These are phyloP conservation scores for Diploptera punctata DNA, from an alignment of 2,888 invertebrate species.

Conservation along the genomic window DNA sequence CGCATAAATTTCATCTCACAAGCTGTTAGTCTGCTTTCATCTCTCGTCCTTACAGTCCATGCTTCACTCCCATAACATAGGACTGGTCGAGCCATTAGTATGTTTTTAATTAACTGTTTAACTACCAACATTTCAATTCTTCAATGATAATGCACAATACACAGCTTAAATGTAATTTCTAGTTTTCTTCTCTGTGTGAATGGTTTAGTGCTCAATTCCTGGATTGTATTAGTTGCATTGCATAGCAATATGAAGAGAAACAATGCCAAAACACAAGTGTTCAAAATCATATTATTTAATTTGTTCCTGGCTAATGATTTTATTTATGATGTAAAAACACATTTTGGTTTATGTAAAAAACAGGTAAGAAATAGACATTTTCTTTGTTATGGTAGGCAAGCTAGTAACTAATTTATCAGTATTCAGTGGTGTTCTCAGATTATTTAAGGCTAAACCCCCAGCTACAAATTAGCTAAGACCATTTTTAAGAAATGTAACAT, in stretches of 20 bases:
- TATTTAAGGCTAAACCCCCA: too few relatives aligned
- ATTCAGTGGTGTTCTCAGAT: background rate
- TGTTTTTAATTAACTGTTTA: background rate
- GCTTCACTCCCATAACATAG: too few relatives aligned
- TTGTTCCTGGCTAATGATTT: background rate
- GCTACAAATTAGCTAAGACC: background rate
- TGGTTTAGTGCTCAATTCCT: too few relatives aligned
- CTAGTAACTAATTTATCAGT: background rate
- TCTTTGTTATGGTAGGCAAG: too few relatives aligned
- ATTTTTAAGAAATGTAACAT: background rate
- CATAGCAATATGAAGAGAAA: background rate
- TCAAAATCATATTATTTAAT: background rate
- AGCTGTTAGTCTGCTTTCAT: too few relatives aligned
- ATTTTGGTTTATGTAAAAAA: too few relatives aligned
- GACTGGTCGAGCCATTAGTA: too few relatives aligned
- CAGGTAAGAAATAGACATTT: too few relatives aligned
- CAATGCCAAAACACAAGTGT: background rate
- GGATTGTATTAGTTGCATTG: background rate
- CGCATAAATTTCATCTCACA: too few relatives aligned
- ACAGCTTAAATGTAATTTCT: background rate
- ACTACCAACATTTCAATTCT: background rate
- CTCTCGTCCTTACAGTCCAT: too few relatives aligned
- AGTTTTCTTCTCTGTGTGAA: too few relatives aligned
- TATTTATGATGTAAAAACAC: too few relatives aligned
- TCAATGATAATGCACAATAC: background rate